A percentile compares a stretch with the other conserved stretches of the same genome.
phyloP scores from a whole-genome alignment of 2,888 invertebrate genomes.

The Chirona hameri region DNA sequence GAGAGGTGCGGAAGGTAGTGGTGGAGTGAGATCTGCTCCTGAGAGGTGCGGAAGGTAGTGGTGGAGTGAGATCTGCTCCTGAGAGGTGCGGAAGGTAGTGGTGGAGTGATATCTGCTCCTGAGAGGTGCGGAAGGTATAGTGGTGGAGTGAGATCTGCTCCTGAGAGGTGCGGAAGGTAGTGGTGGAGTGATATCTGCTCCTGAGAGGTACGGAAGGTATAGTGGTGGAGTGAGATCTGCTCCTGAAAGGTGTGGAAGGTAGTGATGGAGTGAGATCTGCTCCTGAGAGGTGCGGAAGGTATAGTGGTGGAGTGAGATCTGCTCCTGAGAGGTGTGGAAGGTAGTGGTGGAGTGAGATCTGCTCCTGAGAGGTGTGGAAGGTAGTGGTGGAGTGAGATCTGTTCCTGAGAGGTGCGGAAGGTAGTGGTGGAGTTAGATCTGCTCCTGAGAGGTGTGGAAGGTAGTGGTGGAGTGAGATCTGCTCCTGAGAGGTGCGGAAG shows the following conservation, averaged over 20 bases:
- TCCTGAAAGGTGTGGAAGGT: too few species aligned
- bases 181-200: neutral
- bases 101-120: too few species aligned
- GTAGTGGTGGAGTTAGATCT: neutral
- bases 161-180: slow-evolving; percentile 39
- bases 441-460: neutral
- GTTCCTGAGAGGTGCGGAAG: slow-evolving; percentile 42
- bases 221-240: too few species aligned
- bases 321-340: neutral
- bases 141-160: too few species aligned
- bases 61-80: neutral
- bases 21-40: slow-evolving; percentile 44
- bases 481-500: too few species aligned
- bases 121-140: too few species aligned
- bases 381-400: too few species aligned
- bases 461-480: too few species aligned
- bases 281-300: slow-evolving; percentile 41
- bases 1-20: neutral
- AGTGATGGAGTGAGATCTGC: too few species aligned
- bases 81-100: neutral
- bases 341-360: too few species aligned
- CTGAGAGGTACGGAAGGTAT: neutral
- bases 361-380: too few species aligned
- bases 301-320: neutral
- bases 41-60: slow-evolving; percentile 28